Evolutionary conservation across 1,140 invertebrate genomes (phyloP), one percentile per base, ranked within the genome.

Genomic region (Lamellibrachia luymesi): DNA sequence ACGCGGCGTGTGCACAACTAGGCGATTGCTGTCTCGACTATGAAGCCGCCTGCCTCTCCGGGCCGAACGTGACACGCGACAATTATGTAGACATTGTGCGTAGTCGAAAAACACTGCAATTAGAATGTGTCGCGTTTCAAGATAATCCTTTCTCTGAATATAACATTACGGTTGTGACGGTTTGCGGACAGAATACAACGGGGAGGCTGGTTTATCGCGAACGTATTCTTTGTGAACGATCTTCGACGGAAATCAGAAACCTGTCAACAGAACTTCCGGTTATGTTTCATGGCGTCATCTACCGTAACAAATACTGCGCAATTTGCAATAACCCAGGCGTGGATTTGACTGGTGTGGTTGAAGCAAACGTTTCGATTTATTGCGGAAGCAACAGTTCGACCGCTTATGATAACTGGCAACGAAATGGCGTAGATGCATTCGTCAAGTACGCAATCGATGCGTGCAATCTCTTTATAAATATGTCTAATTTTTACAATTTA

Each of bases 21-120:
- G 91, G 91, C 1, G 91, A 91, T 27, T 91, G 91, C 51, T 91
- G 91, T n/a, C 91, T 50, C 13, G 91, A 91, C 91, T 91, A 91
- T n/a, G 51, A 50, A 51, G 91, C 51, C 91, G 91, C 91, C 10
- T 91, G 91, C 27, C 91, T 91, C 25, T 22, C 7, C 17, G 64
- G 64, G 25, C 64, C 64, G 64, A 80, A 80, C 2, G 64, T 80
- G 64, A 80, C 64, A 80, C 13, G 64, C 2, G 64, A 80, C 64
- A 80, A 80, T 80, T 80, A 80, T 80, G 64, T 80, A 10, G 64
- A 80, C 7, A 80, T 80, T 80, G 64, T 80, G 25, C 64, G 64
- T 80, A 22, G 64, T 80, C 64, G 64, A 8, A 6, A 80, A 10
- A 80, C 64, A 80, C 25, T 80, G 64, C 64, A 10, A 4, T 80